These are phyloP conservation scores for Eupeodes latifasciatus DNA, from an alignment of 2,888 invertebrate species.

Conservation along the genomic window DNA sequence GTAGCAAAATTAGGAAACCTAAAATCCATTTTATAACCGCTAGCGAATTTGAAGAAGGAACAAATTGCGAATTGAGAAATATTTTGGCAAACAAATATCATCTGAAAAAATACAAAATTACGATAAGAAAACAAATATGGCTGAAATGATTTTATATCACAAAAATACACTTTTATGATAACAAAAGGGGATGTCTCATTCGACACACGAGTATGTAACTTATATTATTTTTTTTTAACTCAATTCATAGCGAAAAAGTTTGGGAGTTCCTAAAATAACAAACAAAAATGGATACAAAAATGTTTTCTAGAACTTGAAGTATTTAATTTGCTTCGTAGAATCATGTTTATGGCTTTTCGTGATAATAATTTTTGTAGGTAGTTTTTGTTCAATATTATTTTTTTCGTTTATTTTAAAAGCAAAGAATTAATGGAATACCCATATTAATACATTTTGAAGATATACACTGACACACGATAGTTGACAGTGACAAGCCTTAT, in stretches of 20 bases:
- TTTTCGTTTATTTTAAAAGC: background rate
- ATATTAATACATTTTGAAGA: background rate
- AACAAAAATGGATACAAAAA: background rate
- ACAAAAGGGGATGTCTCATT: constrained; percentile 4
- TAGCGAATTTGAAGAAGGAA: background rate
- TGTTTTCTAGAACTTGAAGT: background rate
- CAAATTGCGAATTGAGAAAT: background rate
- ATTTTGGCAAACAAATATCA: background rate
- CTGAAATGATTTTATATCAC: constrained; percentile 13
- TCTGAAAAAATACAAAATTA: background rate
- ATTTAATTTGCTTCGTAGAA: background rate
- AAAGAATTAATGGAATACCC: background rate
- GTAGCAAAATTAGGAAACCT: no score
- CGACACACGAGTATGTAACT: background rate
- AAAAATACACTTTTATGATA: background rate
- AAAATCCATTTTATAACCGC: no score
- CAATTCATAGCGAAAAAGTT: background rate
- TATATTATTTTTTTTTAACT: background rate
- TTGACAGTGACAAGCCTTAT: constrained; percentile 60
- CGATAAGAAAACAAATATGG: constrained; percentile 21
- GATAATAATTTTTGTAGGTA: background rate
- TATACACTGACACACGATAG: background rate
- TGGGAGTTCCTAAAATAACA: background rate
- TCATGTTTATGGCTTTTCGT: background rate
- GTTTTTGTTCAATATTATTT: background rate